These are phyloP conservation scores for Neuroterus valhalla DNA, from an alignment of 1,140 invertebrate genomes.

Conservation along the genomic window DNA sequence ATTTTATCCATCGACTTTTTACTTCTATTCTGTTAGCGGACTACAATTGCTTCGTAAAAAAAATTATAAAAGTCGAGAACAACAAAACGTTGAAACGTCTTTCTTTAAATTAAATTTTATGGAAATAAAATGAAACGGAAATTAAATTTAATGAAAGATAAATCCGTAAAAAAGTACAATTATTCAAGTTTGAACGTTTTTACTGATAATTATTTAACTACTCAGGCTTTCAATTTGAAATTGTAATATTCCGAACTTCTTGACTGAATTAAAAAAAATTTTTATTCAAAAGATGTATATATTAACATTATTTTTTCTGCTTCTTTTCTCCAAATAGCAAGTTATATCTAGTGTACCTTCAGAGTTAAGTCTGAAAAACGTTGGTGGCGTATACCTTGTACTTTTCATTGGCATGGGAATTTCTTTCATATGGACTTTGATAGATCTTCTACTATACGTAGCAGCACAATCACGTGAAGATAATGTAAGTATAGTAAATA, in stretches of 20 bases:
- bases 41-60: neutral
- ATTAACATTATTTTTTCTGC: neutral
- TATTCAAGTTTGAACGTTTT: too few relatives aligned
- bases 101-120: too few relatives aligned
- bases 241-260: too few relatives aligned
- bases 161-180: too few relatives aligned
- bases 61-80: too few relatives aligned
- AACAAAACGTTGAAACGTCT: too few relatives aligned
- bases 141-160: too few relatives aligned
- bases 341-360: conserved; percentile 69
- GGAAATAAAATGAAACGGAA: too few relatives aligned
- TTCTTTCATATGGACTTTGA: conserved; percentile 55
- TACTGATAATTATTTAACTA: too few relatives aligned
- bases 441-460: conserved; percentile 62
- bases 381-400: conserved; percentile 81
- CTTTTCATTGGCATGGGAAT: conserved; percentile 69
- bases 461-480: conserved; percentile 33
- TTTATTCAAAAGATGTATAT: too few relatives aligned
- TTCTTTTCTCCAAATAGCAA: conserved; percentile 60
- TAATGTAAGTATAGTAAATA: neutral
- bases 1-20: neutral
- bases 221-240: too few relatives aligned
- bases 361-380: conserved; percentile 76
- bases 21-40: neutral
- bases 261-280: too few relatives aligned